A percentile compares a stretch with the other conserved stretches of the same genome.
Evolutionary conservation across 2,888 invertebrate species (phyloP).

Genomic region (Scrobipalpa costella): DNA sequence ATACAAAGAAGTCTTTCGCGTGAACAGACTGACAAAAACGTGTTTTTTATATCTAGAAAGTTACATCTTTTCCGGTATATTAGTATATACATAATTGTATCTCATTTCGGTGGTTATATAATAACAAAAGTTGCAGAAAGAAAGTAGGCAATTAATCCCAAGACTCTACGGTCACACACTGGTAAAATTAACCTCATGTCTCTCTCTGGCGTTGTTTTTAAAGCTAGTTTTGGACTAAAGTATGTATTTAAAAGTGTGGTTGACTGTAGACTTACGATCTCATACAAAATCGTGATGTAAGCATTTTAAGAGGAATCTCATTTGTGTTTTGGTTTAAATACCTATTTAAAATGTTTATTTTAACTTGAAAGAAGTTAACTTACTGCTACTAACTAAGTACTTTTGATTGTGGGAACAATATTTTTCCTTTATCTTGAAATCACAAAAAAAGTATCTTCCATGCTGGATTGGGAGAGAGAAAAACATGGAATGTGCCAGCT

Average conservation of each 20-base stretch:
- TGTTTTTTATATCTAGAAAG: slow-evolving; percentile 65
- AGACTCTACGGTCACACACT: neutral
- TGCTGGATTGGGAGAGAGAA: too few species aligned
- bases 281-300: neutral
- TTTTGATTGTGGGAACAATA: neutral
- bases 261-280: neutral
- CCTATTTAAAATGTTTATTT: too few species aligned
- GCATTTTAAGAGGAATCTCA: neutral
- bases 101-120: slow-evolving; percentile 64
- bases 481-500: too few species aligned
- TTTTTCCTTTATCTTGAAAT: too few species aligned
- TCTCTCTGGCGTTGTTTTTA: neutral
- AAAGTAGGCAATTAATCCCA: slow-evolving; percentile 76
- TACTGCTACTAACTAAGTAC: neutral
- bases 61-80: slow-evolving; percentile 67
- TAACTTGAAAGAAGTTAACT: too few species aligned
- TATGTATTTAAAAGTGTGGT: neutral
- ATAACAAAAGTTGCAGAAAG: slow-evolving; percentile 64
- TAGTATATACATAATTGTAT: slow-evolving; percentile 75
- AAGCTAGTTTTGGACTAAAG: neutral
- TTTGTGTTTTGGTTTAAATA: neutral
- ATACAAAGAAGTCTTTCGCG: slow-evolving; percentile 43
- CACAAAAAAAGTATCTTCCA: too few species aligned
- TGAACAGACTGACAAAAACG: slow-evolving; percentile 50
- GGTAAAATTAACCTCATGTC: neutral